A percentile compares a stretch with the other conserved stretches of the same genome.
Conservation (phyloP, 2,888 invertebrate genomes). For the Exocentrus adspersus region DNA sequence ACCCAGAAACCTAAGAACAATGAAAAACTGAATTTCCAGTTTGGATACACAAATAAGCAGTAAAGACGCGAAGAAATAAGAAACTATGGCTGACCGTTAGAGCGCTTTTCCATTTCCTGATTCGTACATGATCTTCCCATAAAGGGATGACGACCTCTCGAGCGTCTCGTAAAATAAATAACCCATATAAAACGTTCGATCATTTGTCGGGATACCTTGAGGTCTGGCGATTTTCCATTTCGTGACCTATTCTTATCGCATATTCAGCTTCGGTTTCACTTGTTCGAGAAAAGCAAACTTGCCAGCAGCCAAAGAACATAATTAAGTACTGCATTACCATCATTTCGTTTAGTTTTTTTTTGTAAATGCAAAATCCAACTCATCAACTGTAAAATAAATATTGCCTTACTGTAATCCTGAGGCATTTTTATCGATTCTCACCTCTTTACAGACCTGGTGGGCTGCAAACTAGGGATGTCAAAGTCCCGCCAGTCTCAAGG, state of each 20-base stretch:
- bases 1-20: too few relatives aligned
- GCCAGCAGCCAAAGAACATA: too few relatives aligned
- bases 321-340: too few relatives aligned
- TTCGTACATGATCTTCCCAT: slow-evolving; percentile 7
- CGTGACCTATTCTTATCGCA: background rate
- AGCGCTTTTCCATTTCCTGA: slow-evolving; percentile 17
- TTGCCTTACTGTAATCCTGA: too few relatives aligned
- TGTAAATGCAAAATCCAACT: too few relatives aligned
- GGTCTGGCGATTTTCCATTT: background rate
- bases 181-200: slow-evolving; percentile 20
- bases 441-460: slow-evolving; percentile 74
- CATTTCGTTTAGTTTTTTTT: too few relatives aligned
- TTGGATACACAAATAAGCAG: background rate
- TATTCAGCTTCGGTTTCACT: too few relatives aligned
- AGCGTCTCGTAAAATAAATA: slow-evolving; percentile 17
- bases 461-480: slow-evolving; percentile 80
- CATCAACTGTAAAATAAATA: too few relatives aligned
- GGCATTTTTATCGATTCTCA: slow-evolving; percentile 9
- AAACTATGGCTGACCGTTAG: background rate
- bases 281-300: too few relatives aligned
- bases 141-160: slow-evolving; percentile 2
- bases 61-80: background rate
- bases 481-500: slow-evolving; percentile 64
- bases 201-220: slow-evolving; percentile 18
- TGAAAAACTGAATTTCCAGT: too few relatives aligned